A percentile compares a stretch with the other conserved stretches of the same genome.
Evolutionary conservation across 2,797 vertebrate genomes (phyloP).

Genomic region (Cuculus canorus): DNA sequence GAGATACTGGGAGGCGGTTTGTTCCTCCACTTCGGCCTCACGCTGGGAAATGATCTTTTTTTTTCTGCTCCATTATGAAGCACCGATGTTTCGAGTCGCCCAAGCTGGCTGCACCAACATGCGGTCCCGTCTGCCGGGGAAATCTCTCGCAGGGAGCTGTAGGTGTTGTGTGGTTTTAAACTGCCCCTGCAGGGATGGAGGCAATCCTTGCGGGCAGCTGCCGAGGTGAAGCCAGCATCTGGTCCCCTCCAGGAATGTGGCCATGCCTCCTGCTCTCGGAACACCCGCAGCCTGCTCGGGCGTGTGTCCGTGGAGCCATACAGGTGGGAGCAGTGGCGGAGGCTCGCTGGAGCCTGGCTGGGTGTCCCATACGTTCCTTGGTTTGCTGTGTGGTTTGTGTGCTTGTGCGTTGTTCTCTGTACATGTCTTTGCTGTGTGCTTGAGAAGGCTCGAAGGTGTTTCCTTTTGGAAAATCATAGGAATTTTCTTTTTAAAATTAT

Average conservation of each 20-base stretch:
- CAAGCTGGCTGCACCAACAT: accelerated
- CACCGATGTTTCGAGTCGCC: accelerated
- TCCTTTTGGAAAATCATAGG: not conserved
- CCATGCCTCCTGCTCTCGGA: not conserved
- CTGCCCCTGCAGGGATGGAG: accelerated
- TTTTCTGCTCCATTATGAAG: not conserved
- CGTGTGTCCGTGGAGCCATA: accelerated
- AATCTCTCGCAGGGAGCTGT: not conserved
- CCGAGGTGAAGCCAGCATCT: accelerated
- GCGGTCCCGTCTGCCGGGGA: accelerated
- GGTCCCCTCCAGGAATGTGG: not conserved
- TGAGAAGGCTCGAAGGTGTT: not conserved
- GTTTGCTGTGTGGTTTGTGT: not conserved
- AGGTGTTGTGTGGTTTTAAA: not conserved
- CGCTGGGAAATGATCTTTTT: not conserved
- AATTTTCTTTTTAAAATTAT: not conserved
- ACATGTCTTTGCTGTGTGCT: accelerated
- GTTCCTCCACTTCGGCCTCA: not conserved
- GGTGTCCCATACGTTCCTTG: accelerated
- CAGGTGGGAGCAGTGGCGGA: not conserved
- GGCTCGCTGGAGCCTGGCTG: not conserved
- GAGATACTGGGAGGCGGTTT: not conserved
- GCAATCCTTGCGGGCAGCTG: not conserved
- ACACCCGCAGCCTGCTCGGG: accelerated
- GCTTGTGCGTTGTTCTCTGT: not conserved